Conservation (phyloP, 2,113 vertebrate genomes). For the Opisthocomus hoazin region DNA sequence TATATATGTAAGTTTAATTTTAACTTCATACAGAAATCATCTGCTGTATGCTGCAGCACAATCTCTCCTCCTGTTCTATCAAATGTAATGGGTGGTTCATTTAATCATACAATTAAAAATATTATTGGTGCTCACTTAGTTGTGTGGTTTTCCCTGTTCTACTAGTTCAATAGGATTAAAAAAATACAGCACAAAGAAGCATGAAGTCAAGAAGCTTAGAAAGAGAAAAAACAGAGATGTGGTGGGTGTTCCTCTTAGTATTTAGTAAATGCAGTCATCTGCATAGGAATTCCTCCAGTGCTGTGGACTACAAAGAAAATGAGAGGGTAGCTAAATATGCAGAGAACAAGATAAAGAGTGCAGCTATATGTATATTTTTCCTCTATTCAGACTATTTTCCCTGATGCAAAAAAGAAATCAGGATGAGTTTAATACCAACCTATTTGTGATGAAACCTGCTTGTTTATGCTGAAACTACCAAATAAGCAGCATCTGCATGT, state of each 20-base stretch:
- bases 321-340: not conserved
- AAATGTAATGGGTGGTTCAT: not conserved
- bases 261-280: not conserved
- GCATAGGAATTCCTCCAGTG: not conserved
- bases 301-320: not conserved
- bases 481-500: not conserved
- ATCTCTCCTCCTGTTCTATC: not conserved
- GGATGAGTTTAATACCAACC: not conserved
- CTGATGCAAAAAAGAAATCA: not conserved
- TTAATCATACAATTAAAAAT: slow-evolving; percentile 4
- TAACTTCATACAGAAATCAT: not conserved
- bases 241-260: not conserved
- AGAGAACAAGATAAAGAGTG: not conserved
- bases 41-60: not conserved
- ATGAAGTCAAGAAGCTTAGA: not conserved
- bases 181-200: not conserved
- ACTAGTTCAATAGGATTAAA: not conserved
- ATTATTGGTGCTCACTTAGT: not conserved
- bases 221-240: not conserved
- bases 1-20: not conserved
- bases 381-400: not conserved
- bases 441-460: not conserved
- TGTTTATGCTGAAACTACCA: not conserved
- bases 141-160: not conserved
- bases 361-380: not conserved